Percentiles rank a stretch among this genome's conserved stretches.
Evolutionary conservation across 2,113 vertebrate species (phyloP).

Genomic region (Pachypanchax playfairii): DNA sequence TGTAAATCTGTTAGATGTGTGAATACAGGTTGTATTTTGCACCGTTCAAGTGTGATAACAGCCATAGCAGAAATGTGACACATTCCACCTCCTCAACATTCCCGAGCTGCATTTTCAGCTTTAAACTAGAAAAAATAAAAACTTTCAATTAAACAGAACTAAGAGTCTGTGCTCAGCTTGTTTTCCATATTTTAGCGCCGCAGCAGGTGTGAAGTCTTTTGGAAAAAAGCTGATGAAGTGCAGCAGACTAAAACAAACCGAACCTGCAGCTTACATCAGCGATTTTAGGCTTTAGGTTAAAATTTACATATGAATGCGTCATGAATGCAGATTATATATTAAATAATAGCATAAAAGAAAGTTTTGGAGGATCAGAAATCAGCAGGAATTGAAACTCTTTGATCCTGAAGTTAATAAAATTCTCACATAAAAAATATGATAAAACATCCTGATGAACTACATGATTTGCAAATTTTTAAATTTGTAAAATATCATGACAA

Average conservation of each 20-base stretch:
- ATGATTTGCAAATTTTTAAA: not conserved
- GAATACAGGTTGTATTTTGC: conserved; percentile 34
- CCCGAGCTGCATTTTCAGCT: conserved; percentile 33
- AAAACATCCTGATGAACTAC: not conserved
- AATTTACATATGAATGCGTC: not conserved
- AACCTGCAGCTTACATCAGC: conserved; percentile 4
- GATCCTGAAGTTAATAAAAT: not conserved
- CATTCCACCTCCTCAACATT: conserved; percentile 34
- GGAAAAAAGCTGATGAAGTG: conserved; percentile 25
- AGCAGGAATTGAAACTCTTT: not conserved
- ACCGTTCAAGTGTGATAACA: conserved; percentile 34
- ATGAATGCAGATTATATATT: not conserved
- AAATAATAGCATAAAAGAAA: not conserved
- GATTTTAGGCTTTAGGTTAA: not conserved
- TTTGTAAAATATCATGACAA: not conserved
- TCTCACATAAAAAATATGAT: too few relatives aligned
- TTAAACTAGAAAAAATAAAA: conserved; percentile 22
- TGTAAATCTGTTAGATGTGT: conserved; percentile 30
- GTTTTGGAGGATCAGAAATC: not conserved
- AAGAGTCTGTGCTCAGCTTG: conserved; percentile 30
- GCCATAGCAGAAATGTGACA: conserved; percentile 43
- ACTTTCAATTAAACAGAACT: conserved; percentile 24
- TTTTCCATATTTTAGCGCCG: conserved; percentile 46
- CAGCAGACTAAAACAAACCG: conserved; percentile 26
- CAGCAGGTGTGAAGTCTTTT: conserved; percentile 51